Percentiles rank a stretch among this genome's conserved stretches.
phyloP scores from a whole-genome alignment of 2,888 invertebrate species.

The Zygogramma bicolorata region DNA sequence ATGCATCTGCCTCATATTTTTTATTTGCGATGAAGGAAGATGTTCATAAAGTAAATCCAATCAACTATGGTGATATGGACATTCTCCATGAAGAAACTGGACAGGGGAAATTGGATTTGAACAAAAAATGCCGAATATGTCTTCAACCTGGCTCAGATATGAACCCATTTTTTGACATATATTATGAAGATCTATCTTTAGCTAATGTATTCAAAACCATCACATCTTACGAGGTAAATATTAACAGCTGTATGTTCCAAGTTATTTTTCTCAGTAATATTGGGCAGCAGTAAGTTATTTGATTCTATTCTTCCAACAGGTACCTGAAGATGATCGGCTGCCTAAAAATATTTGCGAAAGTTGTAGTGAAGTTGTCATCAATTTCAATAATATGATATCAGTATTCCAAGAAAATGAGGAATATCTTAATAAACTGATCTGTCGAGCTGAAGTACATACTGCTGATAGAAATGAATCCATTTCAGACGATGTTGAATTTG shows the following conservation, averaged over 20 bases:
- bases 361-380: conserved; percentile 31
- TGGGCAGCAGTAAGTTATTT: too few species aligned
- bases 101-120: too few species aligned
- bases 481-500: not conserved
- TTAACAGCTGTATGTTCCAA: too few species aligned
- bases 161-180: conserved; percentile 31
- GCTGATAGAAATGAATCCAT: not conserved
- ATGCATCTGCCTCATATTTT: too few species aligned
- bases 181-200: conserved; percentile 32
- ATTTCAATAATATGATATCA: conserved; percentile 36
- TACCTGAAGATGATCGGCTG: conserved; percentile 27
- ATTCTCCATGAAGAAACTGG: too few species aligned
- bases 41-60: too few species aligned
- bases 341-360: conserved; percentile 32
- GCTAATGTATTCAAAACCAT: conserved; percentile 31
- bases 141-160: conserved; percentile 17
- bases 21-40: too few species aligned
- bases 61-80: too few species aligned
- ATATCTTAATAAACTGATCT: conserved; percentile 25
- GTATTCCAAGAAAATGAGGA: conserved; percentile 34
- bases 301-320: conserved; percentile 30
- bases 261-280: too few species aligned
- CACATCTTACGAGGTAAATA: conserved; percentile 27
- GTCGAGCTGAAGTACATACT: conserved; percentile 1
- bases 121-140: conserved; percentile 30